Percentiles rank a stretch among this genome's conserved stretches.
phyloP scores from a whole-genome alignment of 2,113 vertebrate species.

The Verasper variegatus region DNA sequence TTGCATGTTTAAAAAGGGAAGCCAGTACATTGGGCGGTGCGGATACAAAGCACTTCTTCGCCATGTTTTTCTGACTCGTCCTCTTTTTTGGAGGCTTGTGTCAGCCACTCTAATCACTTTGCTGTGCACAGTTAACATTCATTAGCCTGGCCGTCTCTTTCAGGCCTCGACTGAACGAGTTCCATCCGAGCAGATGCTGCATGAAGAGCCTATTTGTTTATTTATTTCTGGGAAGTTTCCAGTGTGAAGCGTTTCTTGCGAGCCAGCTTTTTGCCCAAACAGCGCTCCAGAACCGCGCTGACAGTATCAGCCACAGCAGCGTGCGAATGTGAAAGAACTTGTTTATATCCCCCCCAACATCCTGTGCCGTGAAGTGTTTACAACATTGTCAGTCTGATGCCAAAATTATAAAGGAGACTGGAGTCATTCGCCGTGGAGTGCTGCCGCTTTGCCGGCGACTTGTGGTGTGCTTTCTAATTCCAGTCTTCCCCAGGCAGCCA shows the following conservation, averaged over 20 bases:
- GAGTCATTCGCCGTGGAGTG: slow-evolving; percentile 52
- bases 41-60: slow-evolving; percentile 1
- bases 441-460: slow-evolving; percentile 58
- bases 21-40: neutral
- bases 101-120: slow-evolving; percentile 66
- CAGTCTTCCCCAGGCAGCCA: slow-evolving; percentile 64
- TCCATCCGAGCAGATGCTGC: slow-evolving; percentile 77
- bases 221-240: slow-evolving; percentile 70
- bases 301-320: slow-evolving; percentile 31
- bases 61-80: neutral
- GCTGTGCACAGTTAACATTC: slow-evolving; percentile 69
- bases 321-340: slow-evolving; percentile 42
- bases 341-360: slow-evolving; percentile 57
- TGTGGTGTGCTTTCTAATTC: slow-evolving; percentile 59
- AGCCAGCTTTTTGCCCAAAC: slow-evolving; percentile 43
- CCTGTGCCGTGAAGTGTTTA: slow-evolving; percentile 61
- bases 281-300: slow-evolving; percentile 47
- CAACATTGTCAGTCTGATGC: slow-evolving; percentile 69
- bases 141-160: slow-evolving; percentile 69
- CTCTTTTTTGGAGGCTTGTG: slow-evolving; percentile 33
- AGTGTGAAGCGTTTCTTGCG: slow-evolving; percentile 53
- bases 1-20: slow-evolving; percentile 35
- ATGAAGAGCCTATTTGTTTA: slow-evolving; percentile 70
- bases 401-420: slow-evolving; percentile 70
- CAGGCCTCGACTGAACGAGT: slow-evolving; percentile 61